These are phyloP conservation scores for Lycorma delicatula DNA, from an alignment of 1,140 invertebrate genomes.

Conservation along the genomic window DNA sequence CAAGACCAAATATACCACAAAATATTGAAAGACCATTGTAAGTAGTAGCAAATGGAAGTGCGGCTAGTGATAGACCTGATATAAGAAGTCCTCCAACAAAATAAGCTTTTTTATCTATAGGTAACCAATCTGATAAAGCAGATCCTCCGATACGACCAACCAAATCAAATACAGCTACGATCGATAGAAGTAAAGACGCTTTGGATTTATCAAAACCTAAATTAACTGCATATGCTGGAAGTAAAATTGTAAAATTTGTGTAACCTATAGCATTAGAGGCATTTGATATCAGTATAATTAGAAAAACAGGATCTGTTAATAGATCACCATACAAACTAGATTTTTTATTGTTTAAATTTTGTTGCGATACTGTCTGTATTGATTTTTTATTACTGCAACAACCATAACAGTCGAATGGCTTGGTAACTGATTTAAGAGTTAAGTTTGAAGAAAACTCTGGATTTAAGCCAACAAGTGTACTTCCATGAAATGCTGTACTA, in stretches of 20 bases:
- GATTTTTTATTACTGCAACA: background rate
- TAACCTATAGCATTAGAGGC: conserved; percentile 77
- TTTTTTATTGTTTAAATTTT: background rate
- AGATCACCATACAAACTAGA: conserved; percentile 32
- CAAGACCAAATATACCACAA: conserved; percentile 67
- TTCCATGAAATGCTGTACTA: conserved; percentile 73
- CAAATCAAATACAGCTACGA: conserved; percentile 67
- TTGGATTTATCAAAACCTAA: conserved; percentile 58
- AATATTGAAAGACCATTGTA: conserved; percentile 49
- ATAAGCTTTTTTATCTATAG: conserved; percentile 69
- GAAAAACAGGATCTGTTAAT: conserved; percentile 66
- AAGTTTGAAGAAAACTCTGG: conserved; percentile 68
- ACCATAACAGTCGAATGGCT: conserved; percentile 39
- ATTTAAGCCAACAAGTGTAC: conserved; percentile 65
- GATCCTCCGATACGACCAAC: conserved; percentile 73
- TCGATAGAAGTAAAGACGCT: conserved; percentile 61
- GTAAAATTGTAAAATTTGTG: conserved; percentile 72
- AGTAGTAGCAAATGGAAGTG: conserved; percentile 52
- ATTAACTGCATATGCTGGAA: conserved; percentile 61
- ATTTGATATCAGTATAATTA: conserved; percentile 73
- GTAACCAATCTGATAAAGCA: conserved; percentile 61
- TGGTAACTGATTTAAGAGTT: conserved; percentile 56
- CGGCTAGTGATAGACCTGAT: conserved; percentile 60
- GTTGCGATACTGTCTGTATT: background rate
- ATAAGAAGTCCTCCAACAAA: conserved; percentile 66